Evolutionary conservation across 2,888 invertebrate species (phyloP).

Genomic region (Leptinotarsa haldemani): DNA sequence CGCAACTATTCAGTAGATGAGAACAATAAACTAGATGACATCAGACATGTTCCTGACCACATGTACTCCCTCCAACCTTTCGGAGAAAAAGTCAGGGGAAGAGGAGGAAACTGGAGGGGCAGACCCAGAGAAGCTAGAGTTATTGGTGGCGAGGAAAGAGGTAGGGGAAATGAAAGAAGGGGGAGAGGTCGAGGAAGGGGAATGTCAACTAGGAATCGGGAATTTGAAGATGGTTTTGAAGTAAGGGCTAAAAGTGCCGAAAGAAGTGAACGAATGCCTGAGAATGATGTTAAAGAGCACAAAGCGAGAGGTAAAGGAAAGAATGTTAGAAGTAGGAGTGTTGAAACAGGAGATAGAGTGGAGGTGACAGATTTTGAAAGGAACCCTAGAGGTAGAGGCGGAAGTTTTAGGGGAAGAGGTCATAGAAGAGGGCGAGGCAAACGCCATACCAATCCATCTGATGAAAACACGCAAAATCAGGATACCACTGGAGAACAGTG

Average conservation of each 20-base stretch:
- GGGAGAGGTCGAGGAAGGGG: conserved; percentile 25
- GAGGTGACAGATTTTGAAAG: conserved; percentile 29
- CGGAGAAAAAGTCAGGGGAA: conserved; percentile 18
- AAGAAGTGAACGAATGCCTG: conserved; percentile 24
- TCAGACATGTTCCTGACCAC: conserved; percentile 49
- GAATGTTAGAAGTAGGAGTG: conserved; percentile 31
- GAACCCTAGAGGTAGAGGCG: conserved; percentile 23
- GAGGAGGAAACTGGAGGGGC: conserved; percentile 19
- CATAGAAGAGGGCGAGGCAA: conserved; percentile 26
- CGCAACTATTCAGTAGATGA: conserved; percentile 54
- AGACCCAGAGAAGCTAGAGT: conserved; percentile 21
- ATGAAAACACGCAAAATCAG: conserved; percentile 6
- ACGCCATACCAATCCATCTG: conserved; percentile 18
- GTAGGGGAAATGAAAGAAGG: conserved; percentile 20
- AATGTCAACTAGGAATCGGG: conserved; percentile 2
- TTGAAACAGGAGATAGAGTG: conserved; percentile 22
- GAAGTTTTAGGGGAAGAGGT: conserved; percentile 24
- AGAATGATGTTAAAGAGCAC: conserved; percentile 21
- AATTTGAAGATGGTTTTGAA: not conserved
- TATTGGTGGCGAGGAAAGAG: conserved; percentile 26
- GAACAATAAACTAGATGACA: conserved; percentile 43
- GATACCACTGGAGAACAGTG: conserved; percentile 14
- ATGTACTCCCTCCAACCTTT: conserved; percentile 2
- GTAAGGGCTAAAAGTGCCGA: conserved; percentile 7
- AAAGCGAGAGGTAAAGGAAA: conserved; percentile 19